phyloP scores from a whole-genome alignment of 2,113 vertebrate genomes.

The Ivindomyrus marchei region DNA sequence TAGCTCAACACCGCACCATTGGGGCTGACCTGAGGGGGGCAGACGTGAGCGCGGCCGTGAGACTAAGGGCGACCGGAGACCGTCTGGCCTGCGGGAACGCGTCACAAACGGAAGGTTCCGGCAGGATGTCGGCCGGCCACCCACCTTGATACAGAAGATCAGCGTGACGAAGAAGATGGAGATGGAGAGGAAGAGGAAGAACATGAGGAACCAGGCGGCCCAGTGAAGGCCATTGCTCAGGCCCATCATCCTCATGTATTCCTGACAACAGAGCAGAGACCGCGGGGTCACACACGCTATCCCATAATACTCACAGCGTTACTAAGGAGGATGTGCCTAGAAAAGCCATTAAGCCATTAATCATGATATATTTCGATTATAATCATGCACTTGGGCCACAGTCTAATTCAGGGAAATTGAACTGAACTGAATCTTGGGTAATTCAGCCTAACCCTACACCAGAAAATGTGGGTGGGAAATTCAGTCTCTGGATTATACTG shows the following conservation, averaged over 20 bases:
- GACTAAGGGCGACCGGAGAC: background rate
- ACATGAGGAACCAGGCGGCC: constrained; percentile 92
- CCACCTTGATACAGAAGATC: constrained; percentile 83
- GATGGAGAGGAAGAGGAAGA: constrained; percentile 81
- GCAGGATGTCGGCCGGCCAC: constrained; percentile 22
- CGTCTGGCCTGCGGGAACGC: background rate
- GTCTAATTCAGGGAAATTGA: background rate
- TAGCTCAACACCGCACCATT: constrained; percentile 78
- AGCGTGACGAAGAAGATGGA: constrained; percentile 81
- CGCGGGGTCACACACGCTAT: background rate
- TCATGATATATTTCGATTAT: background rate
- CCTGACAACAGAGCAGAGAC: constrained; percentile 56
- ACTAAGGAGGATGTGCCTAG: background rate
- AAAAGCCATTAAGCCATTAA: background rate
- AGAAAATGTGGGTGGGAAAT: background rate
- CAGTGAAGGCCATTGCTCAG: constrained; percentile 96
- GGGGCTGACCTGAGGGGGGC: constrained; percentile 67
- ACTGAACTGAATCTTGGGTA: background rate
- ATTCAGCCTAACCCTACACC: background rate
- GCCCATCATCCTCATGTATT: constrained; percentile 99
- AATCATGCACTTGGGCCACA: background rate
- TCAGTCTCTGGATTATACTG: background rate
- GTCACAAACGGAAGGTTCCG: background rate
- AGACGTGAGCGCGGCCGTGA: background rate
- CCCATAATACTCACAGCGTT: background rate